phyloP scores from a whole-genome alignment of 2,113 vertebrate species.

The Puntigrus tetrazona region DNA sequence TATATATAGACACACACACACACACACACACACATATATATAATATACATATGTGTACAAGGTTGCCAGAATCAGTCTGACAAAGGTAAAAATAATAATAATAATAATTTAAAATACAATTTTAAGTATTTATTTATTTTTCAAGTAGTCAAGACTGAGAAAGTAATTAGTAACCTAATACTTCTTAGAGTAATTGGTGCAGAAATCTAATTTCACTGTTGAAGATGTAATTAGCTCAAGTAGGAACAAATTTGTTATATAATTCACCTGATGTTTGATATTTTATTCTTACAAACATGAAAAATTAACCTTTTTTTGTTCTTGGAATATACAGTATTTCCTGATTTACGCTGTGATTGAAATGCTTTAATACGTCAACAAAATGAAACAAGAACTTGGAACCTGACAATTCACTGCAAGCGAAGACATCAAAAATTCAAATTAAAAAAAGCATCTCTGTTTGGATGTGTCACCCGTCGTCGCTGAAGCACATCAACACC shows the following conservation, averaged over 20 bases:
- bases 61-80: too few relatives aligned
- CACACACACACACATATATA: too few relatives aligned
- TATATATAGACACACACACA: too few relatives aligned
- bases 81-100: too few relatives aligned
- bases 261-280: neutral
- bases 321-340: neutral
- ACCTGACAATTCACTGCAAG: neutral
- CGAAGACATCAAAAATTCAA: neutral
- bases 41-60: too few relatives aligned
- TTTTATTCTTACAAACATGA: too few relatives aligned
- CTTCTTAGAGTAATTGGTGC: too few relatives aligned
- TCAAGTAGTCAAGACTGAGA: neutral
- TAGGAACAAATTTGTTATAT: too few relatives aligned
- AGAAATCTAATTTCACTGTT: neutral
- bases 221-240: neutral
- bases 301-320: too few relatives aligned
- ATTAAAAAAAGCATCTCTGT: neutral
- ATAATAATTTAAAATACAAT: too few relatives aligned
- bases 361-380: neutral
- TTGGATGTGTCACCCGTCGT: neutral
- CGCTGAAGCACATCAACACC: conserved; percentile 31
- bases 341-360: too few relatives aligned
- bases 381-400: neutral
- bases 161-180: too few relatives aligned
- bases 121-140: neutral